These are phyloP conservation scores for Hypselothyrea guttata DNA, from an alignment of 2,888 invertebrate genomes.

Conservation along the genomic window DNA sequence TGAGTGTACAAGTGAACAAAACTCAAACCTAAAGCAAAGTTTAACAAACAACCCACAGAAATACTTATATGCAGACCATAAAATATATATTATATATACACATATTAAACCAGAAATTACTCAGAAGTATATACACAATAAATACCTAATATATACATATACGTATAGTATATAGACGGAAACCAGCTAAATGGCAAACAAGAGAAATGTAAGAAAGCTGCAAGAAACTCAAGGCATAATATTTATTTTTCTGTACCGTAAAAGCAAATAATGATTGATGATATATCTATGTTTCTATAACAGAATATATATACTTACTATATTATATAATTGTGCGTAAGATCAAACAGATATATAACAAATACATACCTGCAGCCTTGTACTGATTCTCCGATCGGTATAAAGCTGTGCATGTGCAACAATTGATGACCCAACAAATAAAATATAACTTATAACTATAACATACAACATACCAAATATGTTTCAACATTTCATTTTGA, in stretches of 20 bases:
- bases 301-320: conserved; percentile 18
- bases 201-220: conserved; percentile 17
- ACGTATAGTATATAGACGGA: conserved; percentile 12
- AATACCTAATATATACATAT: conserved; percentile 27
- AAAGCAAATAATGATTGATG: conserved; percentile 16
- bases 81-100: conserved; percentile 20
- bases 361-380: conserved; percentile 3
- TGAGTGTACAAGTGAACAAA: conserved; percentile 56
- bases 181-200: conserved; percentile 15
- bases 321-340: conserved; percentile 8
- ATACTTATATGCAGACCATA: conserved; percentile 41
- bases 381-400: not conserved
- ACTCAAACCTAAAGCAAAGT: conserved; percentile 19
- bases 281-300: conserved; percentile 20
- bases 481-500: conserved; percentile 40
- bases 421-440: conserved; percentile 47
- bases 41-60: conserved; percentile 64
- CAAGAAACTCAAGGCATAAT: conserved; percentile 34
- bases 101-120: conserved; percentile 23
- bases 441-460: conserved; percentile 47
- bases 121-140: conserved; percentile 35
- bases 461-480: conserved; percentile 67
- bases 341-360: conserved; percentile 4
- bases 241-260: conserved; percentile 70
- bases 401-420: conserved; percentile 28